phyloP scores from a whole-genome alignment of 1,140 invertebrate species.

The Bombus difficillimus region DNA sequence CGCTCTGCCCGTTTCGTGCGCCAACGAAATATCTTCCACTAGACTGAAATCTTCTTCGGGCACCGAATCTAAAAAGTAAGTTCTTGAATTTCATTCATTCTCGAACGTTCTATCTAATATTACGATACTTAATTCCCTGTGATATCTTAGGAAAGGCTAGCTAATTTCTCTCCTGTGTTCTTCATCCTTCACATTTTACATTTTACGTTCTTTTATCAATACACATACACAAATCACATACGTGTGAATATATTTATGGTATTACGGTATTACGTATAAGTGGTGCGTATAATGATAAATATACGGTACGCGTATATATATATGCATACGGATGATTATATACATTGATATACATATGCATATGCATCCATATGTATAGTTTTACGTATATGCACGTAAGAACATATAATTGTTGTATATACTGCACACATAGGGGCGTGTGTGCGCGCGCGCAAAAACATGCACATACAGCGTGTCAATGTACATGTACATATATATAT shows the following conservation, averaged over 20 bases:
- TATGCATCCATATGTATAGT: constrained; percentile 22
- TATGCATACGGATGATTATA: neutral
- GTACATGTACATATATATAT: neutral
- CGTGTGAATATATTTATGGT: neutral
- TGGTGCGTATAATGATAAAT: constrained; percentile 1
- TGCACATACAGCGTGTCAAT: too few species aligned
- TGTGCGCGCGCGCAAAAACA: too few species aligned
- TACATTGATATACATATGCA: constrained; percentile 6
- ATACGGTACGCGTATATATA: neutral
- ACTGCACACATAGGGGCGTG: neutral
- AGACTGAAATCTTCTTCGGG: constrained; percentile 53
- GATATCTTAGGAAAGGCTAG: neutral
- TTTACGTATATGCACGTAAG: neutral
- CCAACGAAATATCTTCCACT: constrained; percentile 55
- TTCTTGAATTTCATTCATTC: neutral
- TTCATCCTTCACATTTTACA: constrained; percentile 30
- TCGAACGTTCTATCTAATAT: neutral
- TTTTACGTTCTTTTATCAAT: constrained; percentile 37
- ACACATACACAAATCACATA: constrained; percentile 9
- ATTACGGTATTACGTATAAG: constrained; percentile 5
- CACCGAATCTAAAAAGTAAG: constrained; percentile 54
- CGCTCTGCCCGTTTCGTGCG: constrained; percentile 55
- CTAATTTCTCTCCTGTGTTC: neutral
- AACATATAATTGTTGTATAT: constrained; percentile 3
- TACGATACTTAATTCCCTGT: too few species aligned